Evolutionary conservation across 2,797 vertebrate genomes (phyloP).

Genomic region (Tympanoctomys barrerae): DNA sequence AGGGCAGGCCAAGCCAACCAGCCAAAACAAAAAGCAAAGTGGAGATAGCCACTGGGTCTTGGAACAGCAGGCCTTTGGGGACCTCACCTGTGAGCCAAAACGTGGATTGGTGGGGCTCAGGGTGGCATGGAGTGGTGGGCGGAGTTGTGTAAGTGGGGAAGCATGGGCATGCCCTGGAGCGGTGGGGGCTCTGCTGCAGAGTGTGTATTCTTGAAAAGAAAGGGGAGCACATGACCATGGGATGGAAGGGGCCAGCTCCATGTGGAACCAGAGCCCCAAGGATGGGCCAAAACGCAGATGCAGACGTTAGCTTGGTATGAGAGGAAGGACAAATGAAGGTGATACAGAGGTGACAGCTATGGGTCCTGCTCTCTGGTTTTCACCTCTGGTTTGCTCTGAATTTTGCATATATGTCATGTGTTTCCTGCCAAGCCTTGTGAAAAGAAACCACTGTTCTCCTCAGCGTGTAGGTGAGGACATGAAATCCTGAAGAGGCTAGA

Average conservation of each 20-base stretch:
- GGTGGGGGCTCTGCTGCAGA: rapidly evolving
- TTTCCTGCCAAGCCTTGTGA: neutral
- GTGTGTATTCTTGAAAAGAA: neutral
- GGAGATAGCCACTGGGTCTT: neutral
- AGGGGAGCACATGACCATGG: neutral
- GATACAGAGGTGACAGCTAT: too few relatives aligned
- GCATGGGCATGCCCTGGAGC: neutral
- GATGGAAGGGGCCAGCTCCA: neutral
- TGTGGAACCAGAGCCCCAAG: neutral
- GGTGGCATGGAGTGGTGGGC: too few relatives aligned
- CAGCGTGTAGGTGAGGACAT: neutral
- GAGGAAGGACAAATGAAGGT: neutral
- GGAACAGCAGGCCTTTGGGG: neutral
- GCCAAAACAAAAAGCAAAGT: neutral
- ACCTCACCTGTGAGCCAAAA: neutral
- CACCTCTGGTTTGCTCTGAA: neutral
- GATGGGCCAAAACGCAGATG: neutral
- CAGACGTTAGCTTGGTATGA: neutral
- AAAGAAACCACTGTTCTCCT: neutral
- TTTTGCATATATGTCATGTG: neutral
- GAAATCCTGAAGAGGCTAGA: neutral
- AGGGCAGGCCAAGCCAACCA: too few relatives aligned
- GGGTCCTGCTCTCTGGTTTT: neutral
- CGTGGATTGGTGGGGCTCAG: neutral
- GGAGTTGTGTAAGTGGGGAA: neutral